Percentiles rank a stretch among this genome's conserved stretches.
Evolutionary conservation across 2,113 vertebrate species (phyloP).

Genomic region (Dinomys branickii): DNA sequence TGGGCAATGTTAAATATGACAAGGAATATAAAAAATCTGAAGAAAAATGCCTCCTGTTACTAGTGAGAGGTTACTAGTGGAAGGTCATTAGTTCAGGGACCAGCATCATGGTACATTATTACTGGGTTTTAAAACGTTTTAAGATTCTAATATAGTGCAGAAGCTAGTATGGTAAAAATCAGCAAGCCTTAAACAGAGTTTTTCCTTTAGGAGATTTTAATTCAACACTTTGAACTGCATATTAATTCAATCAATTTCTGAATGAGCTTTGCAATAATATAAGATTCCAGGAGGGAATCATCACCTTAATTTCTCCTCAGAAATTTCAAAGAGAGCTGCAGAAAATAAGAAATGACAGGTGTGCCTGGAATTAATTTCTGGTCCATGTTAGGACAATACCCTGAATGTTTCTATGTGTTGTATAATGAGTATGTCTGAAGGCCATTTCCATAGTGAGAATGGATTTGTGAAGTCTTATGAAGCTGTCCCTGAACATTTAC

Average conservation of each 20-base stretch:
- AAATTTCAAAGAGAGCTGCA: conserved; percentile 52
- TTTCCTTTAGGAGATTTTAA: conserved; percentile 16
- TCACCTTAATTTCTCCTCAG: conserved; percentile 54
- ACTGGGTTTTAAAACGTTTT: neutral
- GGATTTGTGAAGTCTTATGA: conserved; percentile 9
- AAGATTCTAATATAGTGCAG: neutral
- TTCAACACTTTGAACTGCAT: neutral
- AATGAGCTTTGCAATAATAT: neutral
- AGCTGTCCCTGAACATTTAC: conserved; percentile 40
- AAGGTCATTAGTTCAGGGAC: neutral
- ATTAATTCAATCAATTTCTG: conserved; percentile 11
- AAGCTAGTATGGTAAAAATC: neutral
- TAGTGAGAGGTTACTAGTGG: neutral
- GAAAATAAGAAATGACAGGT: conserved; percentile 55
- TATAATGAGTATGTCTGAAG: conserved; percentile 23
- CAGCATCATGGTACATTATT: neutral
- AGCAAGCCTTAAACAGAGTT: neutral
- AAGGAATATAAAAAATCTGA: neutral
- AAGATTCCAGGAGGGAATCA: neutral
- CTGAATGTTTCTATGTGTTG: neutral
- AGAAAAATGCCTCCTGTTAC: neutral
- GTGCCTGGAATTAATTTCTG: conserved; percentile 14
- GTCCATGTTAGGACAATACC: conserved; percentile 13
- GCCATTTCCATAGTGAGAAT: conserved; percentile 53
- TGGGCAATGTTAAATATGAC: neutral